Evolutionary conservation across 2,113 vertebrate genomes (phyloP), one percentile per base, ranked within the genome.

Genomic region (Lepus americanus): DNA sequence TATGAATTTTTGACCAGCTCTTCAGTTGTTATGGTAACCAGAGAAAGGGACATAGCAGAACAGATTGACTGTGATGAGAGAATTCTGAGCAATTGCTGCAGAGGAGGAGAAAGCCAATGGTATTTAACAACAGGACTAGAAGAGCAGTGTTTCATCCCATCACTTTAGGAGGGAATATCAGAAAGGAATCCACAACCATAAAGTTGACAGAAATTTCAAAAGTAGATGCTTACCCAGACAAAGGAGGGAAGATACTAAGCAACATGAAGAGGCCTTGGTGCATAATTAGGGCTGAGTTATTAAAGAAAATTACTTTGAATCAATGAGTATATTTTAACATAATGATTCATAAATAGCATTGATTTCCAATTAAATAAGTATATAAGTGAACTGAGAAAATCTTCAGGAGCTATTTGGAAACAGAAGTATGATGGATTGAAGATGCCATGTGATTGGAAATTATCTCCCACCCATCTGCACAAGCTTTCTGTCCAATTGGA

Each of bases 1-100:
- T 90, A 92, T 94, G 25, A 93, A 89, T 84, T 89, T 89, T 94
- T 97, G 92, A 97, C 85, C 82, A 96, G 8, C 55, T 90, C 22
- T 39, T 93, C 25, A 10, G 72, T 95, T 96, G 94, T 87, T 93
- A 93, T 89, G 39, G 92, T 70, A 97, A 95, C 80, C 72, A 86
- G 59, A 92, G 66, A 89, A 95, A 72, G 33, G 64, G 51, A 27
- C 23, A 61, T 70, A 80, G 70, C 51, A 91, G 63, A 94, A 94
- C 84, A 39, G 80, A 94, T 82, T 76, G 91, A 33, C 33, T 94
- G 36, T 92, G 86, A 96, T 95, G 67, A 93, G 67, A 82, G 23
- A 93, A n/a, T 85, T 89, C 23, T 94, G 87, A 87, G 84, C 29
- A 87, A 89, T 82, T 87, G 20, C 83, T 94, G 22, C 13, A 67